phyloP scores from a whole-genome alignment of 2,113 vertebrate genomes.

The Scomber japonicus region DNA sequence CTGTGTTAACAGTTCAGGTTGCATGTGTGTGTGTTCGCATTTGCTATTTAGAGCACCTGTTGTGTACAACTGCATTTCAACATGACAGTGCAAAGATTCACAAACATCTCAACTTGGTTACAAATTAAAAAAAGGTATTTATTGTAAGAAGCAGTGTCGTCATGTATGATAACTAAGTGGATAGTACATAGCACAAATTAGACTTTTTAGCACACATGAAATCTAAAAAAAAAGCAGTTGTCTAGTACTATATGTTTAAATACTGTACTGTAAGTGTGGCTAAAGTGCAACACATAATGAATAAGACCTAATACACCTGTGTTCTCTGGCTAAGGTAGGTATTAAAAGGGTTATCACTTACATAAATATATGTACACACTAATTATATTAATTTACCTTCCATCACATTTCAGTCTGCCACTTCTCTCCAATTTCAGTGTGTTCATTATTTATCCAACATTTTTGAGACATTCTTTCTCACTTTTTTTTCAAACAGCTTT shows the following conservation, averaged over 20 bases:
- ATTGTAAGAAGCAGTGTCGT: not conserved
- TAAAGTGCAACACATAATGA: not conserved
- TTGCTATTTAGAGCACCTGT: not conserved
- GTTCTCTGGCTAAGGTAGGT: slow-evolving; percentile 23
- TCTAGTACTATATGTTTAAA: not conserved
- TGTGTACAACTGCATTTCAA: not conserved
- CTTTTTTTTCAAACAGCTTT: slow-evolving; percentile 40
- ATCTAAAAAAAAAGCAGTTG: not conserved
- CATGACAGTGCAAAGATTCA: too few relatives aligned
- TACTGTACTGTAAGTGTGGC: not conserved
- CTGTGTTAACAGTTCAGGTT: not conserved
- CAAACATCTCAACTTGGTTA: too few relatives aligned
- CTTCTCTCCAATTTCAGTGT: slow-evolving; percentile 3
- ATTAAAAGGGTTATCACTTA: not conserved
- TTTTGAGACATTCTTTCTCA: slow-evolving; percentile 10
- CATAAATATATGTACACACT: too few relatives aligned
- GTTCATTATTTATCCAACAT: slow-evolving; percentile 34
- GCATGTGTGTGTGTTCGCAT: not conserved
- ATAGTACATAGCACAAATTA: not conserved
- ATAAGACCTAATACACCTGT: not conserved
- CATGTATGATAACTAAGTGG: not conserved
- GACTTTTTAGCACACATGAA: not conserved
- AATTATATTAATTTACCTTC: not conserved
- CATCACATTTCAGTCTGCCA: slow-evolving; percentile 9
- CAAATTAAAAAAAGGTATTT: too few relatives aligned